Conservation (phyloP, 2,113 vertebrate genomes). For the Phalacrocorax aristotelis region DNA sequence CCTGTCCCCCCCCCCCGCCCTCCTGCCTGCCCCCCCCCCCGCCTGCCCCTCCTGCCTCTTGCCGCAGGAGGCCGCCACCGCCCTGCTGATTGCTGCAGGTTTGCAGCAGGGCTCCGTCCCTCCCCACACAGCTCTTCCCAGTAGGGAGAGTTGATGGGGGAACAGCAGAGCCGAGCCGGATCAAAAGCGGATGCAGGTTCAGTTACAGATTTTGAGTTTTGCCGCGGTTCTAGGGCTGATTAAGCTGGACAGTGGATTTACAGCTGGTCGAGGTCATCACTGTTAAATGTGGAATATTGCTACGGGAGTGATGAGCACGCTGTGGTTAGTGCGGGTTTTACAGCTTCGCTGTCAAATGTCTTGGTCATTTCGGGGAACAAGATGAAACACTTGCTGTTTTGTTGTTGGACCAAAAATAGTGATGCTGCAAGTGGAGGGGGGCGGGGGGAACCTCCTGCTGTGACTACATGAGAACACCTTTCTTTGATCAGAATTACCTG, state of each 20-base stretch:
- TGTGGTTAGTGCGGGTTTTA: too few relatives aligned
- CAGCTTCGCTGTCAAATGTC: fast-evolving
- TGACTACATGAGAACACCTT: background rate
- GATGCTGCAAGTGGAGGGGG: fast-evolving
- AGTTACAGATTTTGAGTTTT: fast-evolving
- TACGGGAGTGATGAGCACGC: fast-evolving
- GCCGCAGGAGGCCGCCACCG: conserved; percentile 25
- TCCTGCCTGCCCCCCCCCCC: too few relatives aligned
- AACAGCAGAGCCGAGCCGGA: background rate
- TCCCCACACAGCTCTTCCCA: fast-evolving
- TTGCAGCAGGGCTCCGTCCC: fast-evolving
- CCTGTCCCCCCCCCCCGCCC: background rate
- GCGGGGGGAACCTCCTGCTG: too few relatives aligned
- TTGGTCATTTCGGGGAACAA: background rate
- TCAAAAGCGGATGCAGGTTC: fast-evolving
- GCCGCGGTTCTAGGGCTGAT: too few relatives aligned
- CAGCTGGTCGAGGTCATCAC: fast-evolving
- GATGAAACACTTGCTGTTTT: background rate
- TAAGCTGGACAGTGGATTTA: background rate
- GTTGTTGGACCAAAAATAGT: background rate
- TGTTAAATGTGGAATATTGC: fast-evolving
- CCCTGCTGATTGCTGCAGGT: fast-evolving
- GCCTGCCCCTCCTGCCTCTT: background rate
- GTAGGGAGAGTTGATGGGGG: background rate
- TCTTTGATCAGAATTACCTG: background rate